Base-by-base conservation (phyloP, 2,113 vertebrate genomes). In the Hyla sarda region DNA sequence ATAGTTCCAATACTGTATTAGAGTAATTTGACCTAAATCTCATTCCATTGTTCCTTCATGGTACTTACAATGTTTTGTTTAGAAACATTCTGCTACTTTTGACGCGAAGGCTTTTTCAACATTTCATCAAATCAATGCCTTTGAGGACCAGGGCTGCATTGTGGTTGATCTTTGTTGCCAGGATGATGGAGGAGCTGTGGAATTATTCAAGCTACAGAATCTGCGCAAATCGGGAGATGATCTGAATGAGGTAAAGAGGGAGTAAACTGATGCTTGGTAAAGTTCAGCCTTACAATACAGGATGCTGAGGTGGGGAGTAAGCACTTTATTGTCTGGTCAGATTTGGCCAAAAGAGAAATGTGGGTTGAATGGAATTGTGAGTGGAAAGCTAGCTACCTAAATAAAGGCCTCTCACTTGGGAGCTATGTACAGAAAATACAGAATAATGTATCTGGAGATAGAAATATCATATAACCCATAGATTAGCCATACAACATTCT, bases 91-190 rank as follows among this genome's bases (percentile, higher is more conserved):
- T 0, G 75, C 93, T 14, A 91, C 89, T 67, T 97, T 96, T 89
- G 88, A 90, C 37, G 91, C 93, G 82, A 90, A 91, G 82, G 89
- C 96, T 8, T 88, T 98, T 86, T 87, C 92, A 1, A 91, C 85
- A 62, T 98, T 97, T 89, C 97, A 99, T 90, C 97, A 98, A 89
- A 98, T 98, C 90, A 98, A 97, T 48, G 95, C 96, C 45, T 98
- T 92, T 74, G 97, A 98, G 90, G 95, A 98, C 47, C 30, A 89
- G 2, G 95, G 92, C 87, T 95, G 95, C 71, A 87, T 99, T 86
- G 90, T 98, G 78, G 60, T 98, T 65, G 97, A 98, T 76, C 85
- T 98, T 89, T 99, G 96, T 88, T 95, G 94, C 78, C 92, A 95
- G 67, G 96, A 97, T 25, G 91, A 96, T 10, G 97, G 96, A 47